Percentiles rank a stretch among this genome's conserved stretches.
phyloP scores from a whole-genome alignment of 2,113 vertebrate species.

The chimpanzee (Pan troglodytes) region NHGRI_mPanTro3-v2.1_pri NC_072398.2:127833001-127833500 shows the following conservation, averaged over 20 bases:
- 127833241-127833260: neutral
- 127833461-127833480: neutral
- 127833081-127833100: neutral
- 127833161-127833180: neutral
- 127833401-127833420: neutral
- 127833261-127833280: neutral
- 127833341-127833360: neutral
- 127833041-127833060: neutral
- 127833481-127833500: neutral
- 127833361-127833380: neutral
- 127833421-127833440: neutral
- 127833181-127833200: neutral
- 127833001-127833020: neutral
- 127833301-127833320: neutral
- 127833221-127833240: neutral
- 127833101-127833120: neutral
- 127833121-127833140: neutral
- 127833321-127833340: neutral
- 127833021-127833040: neutral
- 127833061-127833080: neutral
- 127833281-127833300: neutral
- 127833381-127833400: neutral
- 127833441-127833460: neutral
- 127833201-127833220: neutral
- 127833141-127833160: neutral